Percentiles rank a stretch among this genome's conserved stretches.
Conservation (phyloP, 2,113 vertebrate species). For the Tupaia chinensis region DNA sequence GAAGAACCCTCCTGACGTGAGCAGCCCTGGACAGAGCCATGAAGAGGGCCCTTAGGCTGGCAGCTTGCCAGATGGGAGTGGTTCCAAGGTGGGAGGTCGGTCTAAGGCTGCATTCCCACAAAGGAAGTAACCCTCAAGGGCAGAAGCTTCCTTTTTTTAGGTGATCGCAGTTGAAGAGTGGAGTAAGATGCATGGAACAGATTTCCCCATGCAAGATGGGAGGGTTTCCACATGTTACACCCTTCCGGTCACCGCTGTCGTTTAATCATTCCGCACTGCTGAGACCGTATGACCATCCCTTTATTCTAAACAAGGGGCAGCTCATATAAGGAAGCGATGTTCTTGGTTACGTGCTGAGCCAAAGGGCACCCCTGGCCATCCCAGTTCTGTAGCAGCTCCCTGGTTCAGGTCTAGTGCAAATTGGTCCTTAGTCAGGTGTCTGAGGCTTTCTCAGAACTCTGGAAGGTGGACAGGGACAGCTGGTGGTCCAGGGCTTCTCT, state of each 20-base stretch:
- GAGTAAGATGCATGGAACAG: neutral
- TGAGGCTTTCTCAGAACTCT: slow-evolving; percentile 41
- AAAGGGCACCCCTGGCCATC: neutral
- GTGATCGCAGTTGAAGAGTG: neutral
- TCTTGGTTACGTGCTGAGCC: neutral
- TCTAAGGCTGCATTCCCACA: slow-evolving; percentile 49
- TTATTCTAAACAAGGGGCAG: slow-evolving; percentile 43
- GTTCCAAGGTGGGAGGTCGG: neutral
- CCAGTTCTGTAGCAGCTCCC: neutral
- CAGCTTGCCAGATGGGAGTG: neutral
- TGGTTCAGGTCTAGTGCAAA: slow-evolving; percentile 19
- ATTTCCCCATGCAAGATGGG: neutral
- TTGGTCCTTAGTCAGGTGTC: slow-evolving; percentile 1
- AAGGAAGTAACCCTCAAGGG: slow-evolving; percentile 42
- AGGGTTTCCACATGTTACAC: neutral
- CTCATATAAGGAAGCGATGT: neutral
- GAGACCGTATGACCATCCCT: neutral
- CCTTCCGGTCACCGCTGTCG: neutral
- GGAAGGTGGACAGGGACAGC: neutral
- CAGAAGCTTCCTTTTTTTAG: slow-evolving; percentile 15
- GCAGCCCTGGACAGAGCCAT: neutral
- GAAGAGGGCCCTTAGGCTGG: neutral
- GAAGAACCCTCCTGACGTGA: neutral
- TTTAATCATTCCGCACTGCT: neutral
- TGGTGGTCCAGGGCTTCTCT: neutral